Base-by-base conservation (phyloP, 2,888 invertebrate species). In the Seira sanloemensis region DNA sequence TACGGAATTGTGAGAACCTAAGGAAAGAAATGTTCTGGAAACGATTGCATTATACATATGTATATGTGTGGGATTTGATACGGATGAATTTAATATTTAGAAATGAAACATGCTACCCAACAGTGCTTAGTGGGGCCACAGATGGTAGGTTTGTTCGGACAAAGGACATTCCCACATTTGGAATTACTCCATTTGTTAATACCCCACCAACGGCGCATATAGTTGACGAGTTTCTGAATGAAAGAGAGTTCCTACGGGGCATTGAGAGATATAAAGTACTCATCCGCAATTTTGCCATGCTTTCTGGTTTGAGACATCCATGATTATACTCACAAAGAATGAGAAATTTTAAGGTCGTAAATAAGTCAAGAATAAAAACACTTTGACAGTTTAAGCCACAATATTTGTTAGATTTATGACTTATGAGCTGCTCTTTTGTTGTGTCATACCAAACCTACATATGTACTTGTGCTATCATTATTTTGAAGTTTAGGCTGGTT, bases 71-170 rank as follows among this genome's bases (percentile, higher is more conserved):
- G 19, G 12, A 54, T 46, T 50, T 54, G 9, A 21, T 54, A 7
- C 21, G 18, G 62, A 62, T 16, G 5, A 18, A 62, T 18, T 18
- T 25, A 18, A 54, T 68, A 4, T 24, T 7, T 37, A 84, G 84
- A 24, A 77, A 72, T n/a, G 9, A 26, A 1, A 72, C 58, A 9
- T 78, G 78, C 24, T 25, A 19, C 7, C 62, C 71, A 21, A 26
- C 62, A n/a, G 71, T 78, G 1, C 25, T 72, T 1, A 27, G 18
- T 27, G 62, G 25, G 18, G 65, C 75, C 1, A 58, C 37, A 1
- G 69, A 69, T 27, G 69, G 69, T n/a, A 25, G 37, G 62, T 27
- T 94, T 90, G 92, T 98, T 18, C 93, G 98, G 90, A 91, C 92
- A 1, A 2, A 16, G 0, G 86, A 77, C 12, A 76, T 84, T 46